phyloP scores from a whole-genome alignment of 1,140 invertebrate species.

The Brachionus koreanus region DNA sequence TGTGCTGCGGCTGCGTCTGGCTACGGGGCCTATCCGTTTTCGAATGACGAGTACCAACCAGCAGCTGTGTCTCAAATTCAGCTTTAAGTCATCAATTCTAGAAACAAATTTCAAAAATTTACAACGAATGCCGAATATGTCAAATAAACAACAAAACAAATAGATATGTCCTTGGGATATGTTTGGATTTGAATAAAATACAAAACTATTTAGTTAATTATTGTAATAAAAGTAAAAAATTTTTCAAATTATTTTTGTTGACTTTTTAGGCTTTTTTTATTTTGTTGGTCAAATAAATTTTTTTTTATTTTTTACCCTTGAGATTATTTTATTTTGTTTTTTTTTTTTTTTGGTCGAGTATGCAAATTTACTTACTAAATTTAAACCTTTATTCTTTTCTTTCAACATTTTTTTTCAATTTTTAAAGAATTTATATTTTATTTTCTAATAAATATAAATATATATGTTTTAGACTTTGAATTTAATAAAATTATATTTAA shows the following conservation, averaged over 20 bases:
- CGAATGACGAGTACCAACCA: conserved; percentile 22
- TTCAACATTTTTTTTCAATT: background rate
- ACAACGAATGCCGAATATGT: conserved; percentile 21
- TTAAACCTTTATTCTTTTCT: conserved; percentile 13
- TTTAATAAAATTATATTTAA: background rate
- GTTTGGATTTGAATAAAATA: background rate
- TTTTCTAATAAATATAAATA: background rate
- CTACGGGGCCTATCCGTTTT: conserved; percentile 29
- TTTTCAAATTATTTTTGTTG: background rate
- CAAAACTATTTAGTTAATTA: conserved; percentile 17
- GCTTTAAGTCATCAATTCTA: background rate
- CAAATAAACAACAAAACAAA: background rate
- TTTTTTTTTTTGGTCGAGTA: background rate
- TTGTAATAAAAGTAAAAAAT: conserved; percentile 14
- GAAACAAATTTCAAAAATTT: background rate
- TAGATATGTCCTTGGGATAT: conserved; percentile 10
- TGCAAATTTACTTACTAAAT: conserved; percentile 25
- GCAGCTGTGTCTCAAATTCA: conserved; percentile 44
- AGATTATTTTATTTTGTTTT: background rate
- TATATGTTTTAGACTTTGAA: background rate
- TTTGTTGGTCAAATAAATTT: background rate
- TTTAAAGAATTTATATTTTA: background rate
- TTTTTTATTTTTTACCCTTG: background rate
- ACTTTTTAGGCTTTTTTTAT: background rate
- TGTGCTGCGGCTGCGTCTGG: conserved; percentile 19